Base-by-base conservation (phyloP, 2,113 vertebrate genomes). In the Myiagra hebetior region DNA sequence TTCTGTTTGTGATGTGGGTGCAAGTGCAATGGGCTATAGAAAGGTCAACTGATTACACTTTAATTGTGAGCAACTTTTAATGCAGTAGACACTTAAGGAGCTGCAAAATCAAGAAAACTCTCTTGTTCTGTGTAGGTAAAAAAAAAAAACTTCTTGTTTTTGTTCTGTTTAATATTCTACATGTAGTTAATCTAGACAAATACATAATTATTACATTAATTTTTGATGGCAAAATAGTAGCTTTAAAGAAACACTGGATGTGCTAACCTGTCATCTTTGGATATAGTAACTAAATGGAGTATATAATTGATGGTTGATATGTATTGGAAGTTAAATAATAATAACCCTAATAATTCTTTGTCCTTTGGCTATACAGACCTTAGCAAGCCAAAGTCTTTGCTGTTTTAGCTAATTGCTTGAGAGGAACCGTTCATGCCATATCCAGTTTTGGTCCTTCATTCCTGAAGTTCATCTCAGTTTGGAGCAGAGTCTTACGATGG, bases 151-250 rank as follows among this genome's bases (percentile, higher is more conserved):
- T 7, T 65, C 37, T 55, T 65, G 10, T 28, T 74, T 93, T 23
- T 2, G 10, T 74, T 33, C 41, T 52, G 26, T 63, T 93, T 87
- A 79, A 47, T 70, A 74, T 46, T 76, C 56, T 73, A 50, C 37
- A 28, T 41, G 39, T 94, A 85, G 57, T 56, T 69, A 88, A 78
- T 81, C 57, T 78, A 87, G 21, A 81, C 47, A 15, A 91, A 91
- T 80, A 83, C 56, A 85, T 70, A 89, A 76, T 85, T 78, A 95
- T 73, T 84, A 84, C 60, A 94, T 95, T 97, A 78, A 91, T 92
- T 96, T 93, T 94, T 62, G 64, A 85, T 89, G 62, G 90, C 30
- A 87, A 93, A 98, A 92, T 91, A 50, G 8, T 93, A 79, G 91
- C 52, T 94, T 89, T 90, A 93, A 96, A 91, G 35, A 52, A 85